Evolutionary conservation across 1,140 invertebrate species (phyloP), one percentile per base, ranked within the genome.

Genomic region (Stegodyphus mimosarum): DNA sequence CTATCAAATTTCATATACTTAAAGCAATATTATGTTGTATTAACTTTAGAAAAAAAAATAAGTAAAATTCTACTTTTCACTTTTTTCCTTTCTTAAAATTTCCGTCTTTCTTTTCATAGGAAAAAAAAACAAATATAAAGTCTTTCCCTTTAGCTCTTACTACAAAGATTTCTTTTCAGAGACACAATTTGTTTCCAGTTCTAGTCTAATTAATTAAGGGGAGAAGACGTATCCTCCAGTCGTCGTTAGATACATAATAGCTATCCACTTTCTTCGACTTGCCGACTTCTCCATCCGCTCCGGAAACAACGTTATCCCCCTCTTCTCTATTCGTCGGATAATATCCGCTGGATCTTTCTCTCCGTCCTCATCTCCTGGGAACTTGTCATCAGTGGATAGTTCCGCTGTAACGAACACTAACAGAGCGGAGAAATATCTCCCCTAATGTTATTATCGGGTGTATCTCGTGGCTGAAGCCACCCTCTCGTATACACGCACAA

Each of bases 351-450:
- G 11, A n/a, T 7, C 49, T 51, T 51, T 50, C 15, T 51, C 48
- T 51, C 13, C 49, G 10, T 5, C 49, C 63, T 17, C 15, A 77
- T 77, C 75, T 67, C 75, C 11, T 6, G 75, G 63, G 75, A 77
- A n/a, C 75, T 77, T 77, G 75, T 77, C 75, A 77, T 77, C 60
- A 67, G 33, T 51, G 75, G 75, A 67, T 75, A 75, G 73, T 75
- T 75, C 73, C 73, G 73, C 73, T 75, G 73, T 75, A 63, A 63
- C 73, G 75, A 49, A 67, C 75, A 50, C 75, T 67, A 77, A 77
- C 75, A 77, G 75, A 77, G 75, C 75, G 75, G 67, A 77, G 75
- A 77, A 77, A 67, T 77, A 77, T 77, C 63, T 67, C 48, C 60
- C 50, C 60, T 77, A 77, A 77, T 77, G 75, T 66, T 77, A 77